A percentile compares a stretch with the other conserved stretches of the same genome.
Conservation (phyloP, 2,113 vertebrate species). For the Orycteropus afer region DNA sequence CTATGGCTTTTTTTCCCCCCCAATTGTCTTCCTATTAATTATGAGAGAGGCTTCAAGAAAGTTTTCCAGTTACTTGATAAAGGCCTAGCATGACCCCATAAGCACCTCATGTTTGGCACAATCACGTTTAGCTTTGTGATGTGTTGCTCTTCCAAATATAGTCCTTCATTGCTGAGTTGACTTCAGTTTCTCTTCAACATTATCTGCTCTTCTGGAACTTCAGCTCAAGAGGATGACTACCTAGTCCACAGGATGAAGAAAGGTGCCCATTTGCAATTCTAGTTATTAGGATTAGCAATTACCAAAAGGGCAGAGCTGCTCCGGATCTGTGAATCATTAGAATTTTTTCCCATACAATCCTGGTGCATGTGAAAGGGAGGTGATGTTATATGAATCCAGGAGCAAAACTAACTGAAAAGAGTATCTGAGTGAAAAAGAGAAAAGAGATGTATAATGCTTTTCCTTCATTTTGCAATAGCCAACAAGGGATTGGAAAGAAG, state of each 20-base stretch:
- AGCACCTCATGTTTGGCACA: conserved; percentile 40
- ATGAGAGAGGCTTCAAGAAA: conserved; percentile 24
- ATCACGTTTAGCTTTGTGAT: neutral
- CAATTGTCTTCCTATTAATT: neutral
- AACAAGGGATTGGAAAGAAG: neutral
- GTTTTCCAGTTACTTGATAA: conserved; percentile 60
- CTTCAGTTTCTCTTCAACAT: neutral
- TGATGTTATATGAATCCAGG: neutral
- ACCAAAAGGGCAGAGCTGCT: neutral
- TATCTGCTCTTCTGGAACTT: conserved; percentile 18
- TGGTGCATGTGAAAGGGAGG: neutral
- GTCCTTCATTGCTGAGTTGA: conserved; percentile 31
- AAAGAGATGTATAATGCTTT: neutral
- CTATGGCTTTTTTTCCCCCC: no score
- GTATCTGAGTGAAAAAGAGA: neutral
- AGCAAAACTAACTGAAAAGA: conserved; percentile 29
- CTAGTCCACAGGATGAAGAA: neutral
- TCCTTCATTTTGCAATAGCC: neutral
- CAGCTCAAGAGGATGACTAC: neutral
- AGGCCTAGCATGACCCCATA: neutral
- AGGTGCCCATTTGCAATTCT: neutral
- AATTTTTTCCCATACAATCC: neutral
- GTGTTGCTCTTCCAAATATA: neutral
- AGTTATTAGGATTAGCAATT: neutral
- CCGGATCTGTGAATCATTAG: conserved; percentile 23